A percentile compares a stretch with the other conserved stretches of the same genome.
phyloP scores from a whole-genome alignment of 2,113 vertebrate species.

The Apistogramma diplotaenia region DNA sequence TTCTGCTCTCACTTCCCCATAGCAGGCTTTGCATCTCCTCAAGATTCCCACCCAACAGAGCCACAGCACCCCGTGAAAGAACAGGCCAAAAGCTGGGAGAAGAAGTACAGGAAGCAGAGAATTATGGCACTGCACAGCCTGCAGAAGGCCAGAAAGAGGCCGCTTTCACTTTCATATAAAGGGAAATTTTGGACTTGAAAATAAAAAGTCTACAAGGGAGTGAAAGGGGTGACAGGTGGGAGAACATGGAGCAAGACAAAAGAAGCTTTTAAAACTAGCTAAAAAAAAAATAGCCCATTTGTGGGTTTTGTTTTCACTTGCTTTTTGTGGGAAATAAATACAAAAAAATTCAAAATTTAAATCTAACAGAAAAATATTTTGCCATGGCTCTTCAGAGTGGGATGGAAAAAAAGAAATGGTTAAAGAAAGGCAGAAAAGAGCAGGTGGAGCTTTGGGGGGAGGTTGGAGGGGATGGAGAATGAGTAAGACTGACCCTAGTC shows the following conservation, averaged over 20 bases:
- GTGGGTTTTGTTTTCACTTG: background rate
- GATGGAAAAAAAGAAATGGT: background rate
- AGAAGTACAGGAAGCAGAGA: background rate
- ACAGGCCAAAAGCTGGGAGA: slow-evolving; percentile 9
- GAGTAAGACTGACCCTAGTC: slow-evolving; percentile 36
- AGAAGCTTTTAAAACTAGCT: background rate
- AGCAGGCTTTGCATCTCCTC: slow-evolving; percentile 34
- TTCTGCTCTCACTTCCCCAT: slow-evolving; percentile 78
- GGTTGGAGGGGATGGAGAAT: slow-evolving; percentile 13
- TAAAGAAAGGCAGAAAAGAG: slow-evolving; percentile 9
- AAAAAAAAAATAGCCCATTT: background rate
- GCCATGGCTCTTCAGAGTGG: background rate
- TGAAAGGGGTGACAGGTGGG: background rate
- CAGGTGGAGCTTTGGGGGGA: slow-evolving; percentile 34
- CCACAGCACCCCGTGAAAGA: slow-evolving; percentile 18
- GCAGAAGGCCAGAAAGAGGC: slow-evolving; percentile 1
- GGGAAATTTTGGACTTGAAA: background rate
- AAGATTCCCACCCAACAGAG: slow-evolving; percentile 51
- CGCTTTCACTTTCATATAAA: background rate
- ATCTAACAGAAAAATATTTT: background rate
- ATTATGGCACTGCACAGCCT: slow-evolving; percentile 9
- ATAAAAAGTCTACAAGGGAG: background rate
- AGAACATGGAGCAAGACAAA: background rate
- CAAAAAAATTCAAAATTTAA: background rate
- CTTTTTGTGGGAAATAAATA: background rate